phyloP scores from a whole-genome alignment of 2,113 vertebrate genomes.

The Urocolius indicus region DNA sequence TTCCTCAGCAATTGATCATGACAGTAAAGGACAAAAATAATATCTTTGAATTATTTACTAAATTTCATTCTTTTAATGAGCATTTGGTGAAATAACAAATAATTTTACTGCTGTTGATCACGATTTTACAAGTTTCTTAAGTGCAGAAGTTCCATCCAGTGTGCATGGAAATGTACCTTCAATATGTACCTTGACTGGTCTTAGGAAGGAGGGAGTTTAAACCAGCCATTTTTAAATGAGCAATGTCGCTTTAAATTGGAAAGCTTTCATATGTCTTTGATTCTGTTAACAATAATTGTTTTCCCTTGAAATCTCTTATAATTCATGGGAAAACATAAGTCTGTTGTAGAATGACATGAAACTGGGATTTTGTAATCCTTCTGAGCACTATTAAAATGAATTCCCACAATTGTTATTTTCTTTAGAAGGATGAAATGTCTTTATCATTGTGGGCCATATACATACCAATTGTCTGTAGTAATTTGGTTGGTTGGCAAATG shows the following conservation, averaged over 20 bases:
- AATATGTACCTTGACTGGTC: background rate
- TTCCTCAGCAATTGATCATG: background rate
- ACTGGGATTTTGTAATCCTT: constrained; percentile 26
- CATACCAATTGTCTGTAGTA: background rate
- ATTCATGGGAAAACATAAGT: constrained; percentile 1
- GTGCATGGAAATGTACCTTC: background rate
- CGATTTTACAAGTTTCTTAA: background rate
- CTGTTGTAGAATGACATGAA: background rate
- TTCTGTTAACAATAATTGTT: constrained; percentile 4
- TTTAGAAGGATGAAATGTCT: background rate
- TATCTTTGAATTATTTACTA: background rate
- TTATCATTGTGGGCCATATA: background rate
- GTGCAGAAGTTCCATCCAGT: background rate
- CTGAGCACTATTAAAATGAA: constrained; percentile 14
- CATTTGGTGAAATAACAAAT: background rate
- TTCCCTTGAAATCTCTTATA: constrained; percentile 28
- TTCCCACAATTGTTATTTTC: constrained; percentile 41
- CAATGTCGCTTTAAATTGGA: background rate
- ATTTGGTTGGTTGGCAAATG: background rate
- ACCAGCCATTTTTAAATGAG: background rate
- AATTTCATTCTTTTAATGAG: background rate
- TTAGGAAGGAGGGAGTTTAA: background rate
- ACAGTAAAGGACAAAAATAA: background rate
- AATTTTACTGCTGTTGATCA: background rate
- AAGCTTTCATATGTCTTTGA: background rate